These are phyloP conservation scores for Strigamia crassipes DNA, from an alignment of 2,888 invertebrate genomes.

Conservation along the genomic window DNA sequence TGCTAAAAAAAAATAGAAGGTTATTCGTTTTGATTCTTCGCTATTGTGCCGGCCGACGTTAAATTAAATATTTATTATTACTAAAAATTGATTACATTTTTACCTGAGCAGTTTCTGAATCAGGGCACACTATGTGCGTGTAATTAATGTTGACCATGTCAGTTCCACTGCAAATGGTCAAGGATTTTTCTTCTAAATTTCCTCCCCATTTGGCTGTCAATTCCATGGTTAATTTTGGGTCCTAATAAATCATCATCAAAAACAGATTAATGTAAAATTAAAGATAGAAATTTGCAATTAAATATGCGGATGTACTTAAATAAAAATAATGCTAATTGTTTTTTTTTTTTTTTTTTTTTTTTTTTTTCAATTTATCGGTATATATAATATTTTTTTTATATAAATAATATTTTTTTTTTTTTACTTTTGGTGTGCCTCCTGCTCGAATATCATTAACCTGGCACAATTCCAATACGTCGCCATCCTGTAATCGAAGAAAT, in stretches of 20 bases:
- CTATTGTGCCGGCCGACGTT: background rate
- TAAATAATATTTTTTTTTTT: background rate
- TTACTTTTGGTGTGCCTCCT: conserved; percentile 89
- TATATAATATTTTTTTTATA: too few relatives aligned
- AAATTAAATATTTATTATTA: conserved; percentile 30
- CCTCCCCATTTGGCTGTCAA: conserved; percentile 78
- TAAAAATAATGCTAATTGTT: background rate
- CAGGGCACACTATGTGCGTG: conserved; percentile 94
- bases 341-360: conserved; percentile 68
- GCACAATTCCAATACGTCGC: conserved; percentile 96
- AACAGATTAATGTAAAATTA: background rate
- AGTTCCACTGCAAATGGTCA: conserved; percentile 96
- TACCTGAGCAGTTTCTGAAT: conserved; percentile 92
- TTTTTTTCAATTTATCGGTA: too few relatives aligned
- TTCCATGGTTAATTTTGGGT: conserved; percentile 77
- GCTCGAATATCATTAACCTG: conserved; percentile 97
- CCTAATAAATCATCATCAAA: conserved; percentile 63
- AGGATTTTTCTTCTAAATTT: conserved; percentile 83
- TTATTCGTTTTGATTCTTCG: conserved; percentile 57
- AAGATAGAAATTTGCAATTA: background rate
- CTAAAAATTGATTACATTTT: conserved; percentile 50
- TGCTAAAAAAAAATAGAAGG: conserved; percentile 1
- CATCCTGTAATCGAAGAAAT: conserved; percentile 74
- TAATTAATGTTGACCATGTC: conserved; percentile 99
- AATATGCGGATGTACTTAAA: conserved; percentile 5